Evolutionary conservation across 1,140 invertebrate species (phyloP).

Genomic region (Chironomus striatipennis): DNA sequence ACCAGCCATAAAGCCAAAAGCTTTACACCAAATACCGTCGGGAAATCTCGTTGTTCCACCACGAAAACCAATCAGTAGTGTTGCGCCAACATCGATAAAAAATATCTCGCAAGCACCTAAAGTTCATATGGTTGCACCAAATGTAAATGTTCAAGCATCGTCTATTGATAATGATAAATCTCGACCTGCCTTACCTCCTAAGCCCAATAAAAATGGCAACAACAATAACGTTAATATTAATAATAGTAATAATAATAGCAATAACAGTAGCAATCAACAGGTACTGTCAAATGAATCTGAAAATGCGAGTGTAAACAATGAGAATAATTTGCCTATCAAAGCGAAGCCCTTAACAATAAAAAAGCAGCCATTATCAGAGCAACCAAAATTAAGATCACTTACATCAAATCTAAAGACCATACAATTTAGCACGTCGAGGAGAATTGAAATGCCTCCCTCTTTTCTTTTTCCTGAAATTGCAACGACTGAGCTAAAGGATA

Average conservation of each 20-base stretch:
- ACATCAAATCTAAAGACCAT: slow-evolving; percentile 39
- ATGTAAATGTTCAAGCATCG: slow-evolving; percentile 31
- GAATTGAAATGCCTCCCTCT: slow-evolving; percentile 72
- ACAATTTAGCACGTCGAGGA: slow-evolving; percentile 40
- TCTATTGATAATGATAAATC: slow-evolving; percentile 41
- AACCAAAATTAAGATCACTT: slow-evolving; percentile 59
- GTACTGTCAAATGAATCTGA: slow-evolving; percentile 31
- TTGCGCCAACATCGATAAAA: slow-evolving; percentile 66
- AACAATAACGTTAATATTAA: neutral
- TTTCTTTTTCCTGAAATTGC: slow-evolving; percentile 71
- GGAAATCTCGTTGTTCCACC: slow-evolving; percentile 39
- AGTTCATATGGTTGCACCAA: slow-evolving; percentile 39
- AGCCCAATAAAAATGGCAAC: slow-evolving; percentile 42
- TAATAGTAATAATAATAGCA: neutral
- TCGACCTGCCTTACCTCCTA: slow-evolving; percentile 63
- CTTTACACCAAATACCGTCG: slow-evolving; percentile 30
- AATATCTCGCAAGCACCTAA: slow-evolving; percentile 53
- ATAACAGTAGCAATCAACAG: neutral
- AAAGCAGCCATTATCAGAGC: slow-evolving; percentile 64
- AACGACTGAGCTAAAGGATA: slow-evolving; percentile 32
- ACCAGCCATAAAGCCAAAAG: slow-evolving; percentile 33
- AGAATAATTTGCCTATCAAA: slow-evolving; percentile 54
- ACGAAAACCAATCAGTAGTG: slow-evolving; percentile 70
- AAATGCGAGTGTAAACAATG: slow-evolving; percentile 27
- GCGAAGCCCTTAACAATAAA: slow-evolving; percentile 68